Percentiles rank a stretch among this genome's conserved stretches.
phyloP scores from a whole-genome alignment of 2,797 vertebrate species.

The Ambastaia sidthimunki region DNA sequence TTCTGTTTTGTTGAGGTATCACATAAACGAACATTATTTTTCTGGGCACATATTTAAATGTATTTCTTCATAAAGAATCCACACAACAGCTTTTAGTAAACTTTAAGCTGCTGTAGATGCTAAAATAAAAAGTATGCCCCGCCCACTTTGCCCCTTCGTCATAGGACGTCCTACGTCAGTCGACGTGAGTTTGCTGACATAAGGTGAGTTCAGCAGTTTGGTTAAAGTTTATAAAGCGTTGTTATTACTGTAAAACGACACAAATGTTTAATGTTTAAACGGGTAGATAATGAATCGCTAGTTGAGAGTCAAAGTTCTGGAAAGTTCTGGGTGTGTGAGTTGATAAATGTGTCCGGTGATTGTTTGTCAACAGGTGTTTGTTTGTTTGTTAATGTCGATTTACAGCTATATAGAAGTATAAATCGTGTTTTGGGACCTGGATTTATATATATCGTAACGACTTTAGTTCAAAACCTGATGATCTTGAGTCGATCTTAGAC shows the following conservation, averaged over 20 bases:
- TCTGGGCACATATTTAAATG: too few relatives aligned
- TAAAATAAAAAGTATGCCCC: neutral
- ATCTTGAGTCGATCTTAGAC: neutral
- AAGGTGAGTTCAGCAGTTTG: slow-evolving; percentile 50
- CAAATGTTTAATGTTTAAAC: neutral
- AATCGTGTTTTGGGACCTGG: too few relatives aligned
- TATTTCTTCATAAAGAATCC: too few relatives aligned
- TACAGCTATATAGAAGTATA: neutral
- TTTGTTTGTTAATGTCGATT: neutral
- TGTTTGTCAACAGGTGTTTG: slow-evolving; percentile 9
- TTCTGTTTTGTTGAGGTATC: neutral
- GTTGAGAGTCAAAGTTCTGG: neutral
- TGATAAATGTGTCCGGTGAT: neutral
- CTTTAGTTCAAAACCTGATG: neutral
- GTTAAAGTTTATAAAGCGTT: neutral
- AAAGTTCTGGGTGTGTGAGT: neutral
- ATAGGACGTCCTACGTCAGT: slow-evolving; percentile 22
- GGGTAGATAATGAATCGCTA: neutral
- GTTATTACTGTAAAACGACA: neutral
- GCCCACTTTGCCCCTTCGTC: neutral
- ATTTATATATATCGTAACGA: neutral
- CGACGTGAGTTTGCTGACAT: neutral
- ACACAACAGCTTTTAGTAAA: too few relatives aligned
- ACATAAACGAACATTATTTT: too few relatives aligned
- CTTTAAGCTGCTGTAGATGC: neutral